Evolutionary conservation across 2,113 vertebrate species (phyloP), one percentile per base, ranked within the genome.

Genomic region (Microcebus lehilahytsara): DNA sequence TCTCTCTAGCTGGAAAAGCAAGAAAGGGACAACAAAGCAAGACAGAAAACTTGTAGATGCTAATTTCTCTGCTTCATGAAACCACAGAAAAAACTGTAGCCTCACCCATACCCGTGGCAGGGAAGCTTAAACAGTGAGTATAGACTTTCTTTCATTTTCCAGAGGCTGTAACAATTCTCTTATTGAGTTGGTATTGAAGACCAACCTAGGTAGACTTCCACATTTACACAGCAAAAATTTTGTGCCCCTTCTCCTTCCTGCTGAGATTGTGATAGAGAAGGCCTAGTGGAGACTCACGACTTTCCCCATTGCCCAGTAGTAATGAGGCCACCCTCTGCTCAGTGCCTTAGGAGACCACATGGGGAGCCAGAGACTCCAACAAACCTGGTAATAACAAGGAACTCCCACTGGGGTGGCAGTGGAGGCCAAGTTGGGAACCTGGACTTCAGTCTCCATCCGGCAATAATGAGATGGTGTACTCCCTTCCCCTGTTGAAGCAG

Each of bases 71-170:
- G 19, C 17, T 17, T 10, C 27, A 64, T 4, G 11, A 83, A 62
- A 62, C 25, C n/a, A 32, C 7, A 30, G 46, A 16, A 66, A 25
- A 58, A 46, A 12, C 20, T 40, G 49, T 91, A 16, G 8, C 19
- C 5, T 22, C 1, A 1, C 14, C 4, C 0, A 3, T 4, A 12
- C 20, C 20, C 92, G 3, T 64, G 17, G 30, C 20, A 62, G 12
- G 34, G 25, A 74, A 40, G 9, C 3, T 32, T 72, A 25, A 27
- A 6, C 62, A 32, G 9, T 3, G 10, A 46, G 37, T 72, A 37
- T 49, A 49, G n/a, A 53, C 25, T 20, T 60, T 32, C 34, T 17
- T 64, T 46, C 30, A 17, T 27, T 42, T 14, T 64, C 12, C 66
- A 60, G n/a, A 69, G 11, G 19, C 22, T 42, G 0, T 60, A 69